Evolutionary conservation across 2,797 vertebrate species (phyloP), one percentile per base, ranked within the genome.

Genomic region (Gymnopithys bicolor): DNA sequence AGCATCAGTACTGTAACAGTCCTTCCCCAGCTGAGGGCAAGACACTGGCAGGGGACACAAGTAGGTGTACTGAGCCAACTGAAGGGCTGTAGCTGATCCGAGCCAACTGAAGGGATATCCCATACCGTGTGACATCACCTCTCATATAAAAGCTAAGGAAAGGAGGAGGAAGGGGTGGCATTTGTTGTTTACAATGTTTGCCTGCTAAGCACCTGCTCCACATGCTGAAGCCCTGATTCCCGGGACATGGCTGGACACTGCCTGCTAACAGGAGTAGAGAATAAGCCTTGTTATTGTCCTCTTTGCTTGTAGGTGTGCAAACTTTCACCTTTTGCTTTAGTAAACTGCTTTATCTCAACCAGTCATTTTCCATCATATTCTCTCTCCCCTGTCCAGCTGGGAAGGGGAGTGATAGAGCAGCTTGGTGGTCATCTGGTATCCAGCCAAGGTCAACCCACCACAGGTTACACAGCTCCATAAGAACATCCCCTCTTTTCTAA

Each of bases 191-290:
- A 13, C 58, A 39, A 28, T 9, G 58, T 19, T 39, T 59, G 35
- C 35, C 58, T 39, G 22, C 55, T 16, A 14, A 56, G 13, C n/a
- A 33, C 14, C 22, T 14, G 14, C 55, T 23, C n/a, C 5, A 3
- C 17, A 10, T 18, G 35, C 35, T 13, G 8, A 39, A 60, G 35
- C 35, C 6, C 11, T 5, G 17, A 35, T 37, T 37, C 35, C 58
- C 3, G 0, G 35, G 35, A 39, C 18, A 9, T 6, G 8, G 25
- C 11, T 12, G 19, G 25, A 7, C 25, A 59, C 13, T 2, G 6
- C 58, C 9, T 60, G 35, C 58, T 39, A 60, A 28, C 5, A 27
- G 58, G 25, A 60, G 35, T 19, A 39, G 35, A 39, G 58, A 39
- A 39, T 39, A 59, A 59, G 37, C 35, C 25, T 51, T 51, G 27